A percentile compares a stretch with the other conserved stretches of the same genome.
phyloP scores from a whole-genome alignment of 2,888 invertebrate genomes.

The Trachelus stipa region DNA sequence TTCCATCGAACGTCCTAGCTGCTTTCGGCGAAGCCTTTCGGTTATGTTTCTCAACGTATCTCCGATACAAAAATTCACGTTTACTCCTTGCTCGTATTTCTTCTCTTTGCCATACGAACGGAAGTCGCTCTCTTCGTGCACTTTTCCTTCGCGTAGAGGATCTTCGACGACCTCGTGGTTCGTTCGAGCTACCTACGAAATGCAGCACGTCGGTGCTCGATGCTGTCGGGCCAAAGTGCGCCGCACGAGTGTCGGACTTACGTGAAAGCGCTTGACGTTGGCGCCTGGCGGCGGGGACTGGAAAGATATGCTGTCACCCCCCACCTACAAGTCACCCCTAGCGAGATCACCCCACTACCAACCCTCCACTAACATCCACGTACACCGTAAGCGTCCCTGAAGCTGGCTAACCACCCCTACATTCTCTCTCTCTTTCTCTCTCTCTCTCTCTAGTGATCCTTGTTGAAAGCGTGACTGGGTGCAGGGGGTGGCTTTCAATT shows the following conservation, averaged over 20 bases:
- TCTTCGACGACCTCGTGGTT: conserved; percentile 32
- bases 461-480: background rate
- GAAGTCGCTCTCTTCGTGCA: background rate
- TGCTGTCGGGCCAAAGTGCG: conserved; percentile 59
- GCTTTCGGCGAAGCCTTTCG: background rate
- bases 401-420: background rate
- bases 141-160: background rate
- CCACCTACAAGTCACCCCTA: conserved; percentile 5
- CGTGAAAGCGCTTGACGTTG: conserved; percentile 54
- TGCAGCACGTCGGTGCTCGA: conserved; percentile 44
- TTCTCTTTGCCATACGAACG: background rate
- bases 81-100: background rate
- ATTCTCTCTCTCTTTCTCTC: background rate
- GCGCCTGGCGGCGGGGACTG: conserved; percentile 45
- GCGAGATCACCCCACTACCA: conserved; percentile 4
- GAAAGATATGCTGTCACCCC: conserved; percentile 18
- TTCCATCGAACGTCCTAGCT: background rate
- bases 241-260: conserved; percentile 62
- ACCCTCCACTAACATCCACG: conserved; percentile 11
- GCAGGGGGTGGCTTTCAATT: background rate
- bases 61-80: background rate
- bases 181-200: conserved; percentile 37
- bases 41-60: background rate
- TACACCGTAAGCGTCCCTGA: conserved; percentile 26
- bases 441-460: background rate